Percentiles rank a stretch among this genome's conserved stretches.
Evolutionary conservation across 2,113 vertebrate species (phyloP).

Genomic region (Clarias batrachus): DNA sequence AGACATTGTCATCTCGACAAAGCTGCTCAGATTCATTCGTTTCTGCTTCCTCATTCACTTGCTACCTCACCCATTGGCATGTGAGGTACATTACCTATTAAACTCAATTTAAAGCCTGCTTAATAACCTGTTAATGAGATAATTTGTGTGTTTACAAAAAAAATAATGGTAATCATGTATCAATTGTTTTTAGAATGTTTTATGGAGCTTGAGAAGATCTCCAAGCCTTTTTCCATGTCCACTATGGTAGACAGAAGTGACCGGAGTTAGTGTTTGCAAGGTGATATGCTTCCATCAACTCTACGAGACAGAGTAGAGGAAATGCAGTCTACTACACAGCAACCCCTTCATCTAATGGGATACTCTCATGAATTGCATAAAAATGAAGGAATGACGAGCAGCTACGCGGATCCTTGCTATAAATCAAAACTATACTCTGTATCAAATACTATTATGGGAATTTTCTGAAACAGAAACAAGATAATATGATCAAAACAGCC

Average conservation of each 20-base stretch:
- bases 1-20: too few relatives aligned
- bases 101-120: too few relatives aligned
- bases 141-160: too few relatives aligned
- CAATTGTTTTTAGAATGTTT: background rate
- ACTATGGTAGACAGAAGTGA: background rate
- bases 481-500: background rate
- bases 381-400: background rate
- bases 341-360: background rate
- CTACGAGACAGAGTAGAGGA: background rate
- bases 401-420: background rate
- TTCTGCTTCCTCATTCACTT: too few relatives aligned
- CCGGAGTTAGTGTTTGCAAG: background rate
- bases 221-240: background rate
- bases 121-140: too few relatives aligned
- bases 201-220: conserved; percentile 6
- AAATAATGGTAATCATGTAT: too few relatives aligned
- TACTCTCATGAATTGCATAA: background rate
- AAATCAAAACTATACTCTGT: background rate
- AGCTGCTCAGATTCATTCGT: too few relatives aligned
- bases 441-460: conserved; percentile 11
- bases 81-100: too few relatives aligned
- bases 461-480: background rate
- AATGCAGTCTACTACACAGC: background rate
- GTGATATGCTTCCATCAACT: background rate
- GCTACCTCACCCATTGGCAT: too few relatives aligned